phyloP scores from a whole-genome alignment of 2,797 vertebrate species.

The Muscicapa striata region DNA sequence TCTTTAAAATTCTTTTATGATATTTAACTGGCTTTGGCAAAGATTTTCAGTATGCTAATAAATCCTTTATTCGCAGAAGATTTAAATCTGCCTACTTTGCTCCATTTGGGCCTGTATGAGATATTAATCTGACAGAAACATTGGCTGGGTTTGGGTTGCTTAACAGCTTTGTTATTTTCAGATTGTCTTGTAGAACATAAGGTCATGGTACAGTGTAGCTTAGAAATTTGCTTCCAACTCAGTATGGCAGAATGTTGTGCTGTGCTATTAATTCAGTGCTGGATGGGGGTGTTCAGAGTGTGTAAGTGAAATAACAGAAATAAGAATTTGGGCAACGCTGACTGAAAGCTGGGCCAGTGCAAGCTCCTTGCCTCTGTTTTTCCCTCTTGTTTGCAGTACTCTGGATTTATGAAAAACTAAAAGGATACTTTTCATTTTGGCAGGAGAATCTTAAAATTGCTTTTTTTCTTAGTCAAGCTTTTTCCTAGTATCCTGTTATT shows the following conservation, averaged over 20 bases:
- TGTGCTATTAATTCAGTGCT: slow-evolving; percentile 30
- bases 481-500: slow-evolving; percentile 39
- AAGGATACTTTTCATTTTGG: slow-evolving; percentile 44
- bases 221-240: slow-evolving; percentile 32
- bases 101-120: slow-evolving; percentile 66
- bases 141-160: slow-evolving; percentile 38
- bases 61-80: slow-evolving; percentile 69
- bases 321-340: neutral
- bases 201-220: slow-evolving; percentile 36
- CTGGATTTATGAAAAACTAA: slow-evolving; percentile 21
- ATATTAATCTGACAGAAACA: slow-evolving; percentile 68
- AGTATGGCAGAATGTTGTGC: slow-evolving; percentile 30
- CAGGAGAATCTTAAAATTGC: neutral
- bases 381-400: slow-evolving; percentile 1
- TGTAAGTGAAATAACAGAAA: slow-evolving; percentile 46
- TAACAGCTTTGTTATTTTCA: slow-evolving; percentile 66
- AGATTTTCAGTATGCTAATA: slow-evolving; percentile 64
- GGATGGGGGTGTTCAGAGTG: neutral
- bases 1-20: slow-evolving; percentile 64
- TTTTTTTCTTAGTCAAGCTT: slow-evolving; percentile 28
- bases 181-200: slow-evolving; percentile 66
- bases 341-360: slow-evolving; percentile 8
- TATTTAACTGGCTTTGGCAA: slow-evolving; percentile 66
- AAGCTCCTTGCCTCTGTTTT: slow-evolving; percentile 19
- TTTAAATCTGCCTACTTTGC: slow-evolving; percentile 68